phyloP scores from a whole-genome alignment of 2,113 vertebrate species.

The Lamprologus callipterus region DNA sequence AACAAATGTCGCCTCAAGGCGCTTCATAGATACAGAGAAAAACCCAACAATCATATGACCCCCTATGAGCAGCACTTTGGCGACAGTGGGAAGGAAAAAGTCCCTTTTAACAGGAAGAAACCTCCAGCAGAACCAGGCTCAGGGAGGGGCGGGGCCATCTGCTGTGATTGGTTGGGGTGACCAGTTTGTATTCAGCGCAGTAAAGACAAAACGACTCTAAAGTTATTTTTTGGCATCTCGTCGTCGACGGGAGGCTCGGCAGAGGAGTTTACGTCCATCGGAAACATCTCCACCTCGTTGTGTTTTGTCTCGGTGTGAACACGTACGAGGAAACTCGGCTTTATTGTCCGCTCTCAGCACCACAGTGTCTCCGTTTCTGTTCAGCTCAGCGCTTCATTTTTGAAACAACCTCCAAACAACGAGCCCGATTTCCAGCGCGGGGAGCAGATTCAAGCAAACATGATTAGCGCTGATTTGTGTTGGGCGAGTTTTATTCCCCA shows the following conservation, averaged over 20 bases:
- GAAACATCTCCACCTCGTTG: background rate
- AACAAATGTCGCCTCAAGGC: no score
- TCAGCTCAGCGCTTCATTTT: background rate
- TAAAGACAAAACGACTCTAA: background rate
- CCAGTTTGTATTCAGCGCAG: background rate
- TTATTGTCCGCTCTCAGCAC: background rate
- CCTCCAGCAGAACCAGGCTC: no score
- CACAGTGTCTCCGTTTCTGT: background rate
- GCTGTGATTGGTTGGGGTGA: accelerated
- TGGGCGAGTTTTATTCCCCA: background rate
- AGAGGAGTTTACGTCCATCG: background rate
- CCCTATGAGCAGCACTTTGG: no score
- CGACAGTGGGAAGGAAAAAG: no score
- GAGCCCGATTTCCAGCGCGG: background rate
- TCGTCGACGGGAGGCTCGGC: accelerated
- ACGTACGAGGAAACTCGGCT: background rate
- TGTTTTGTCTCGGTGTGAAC: background rate
- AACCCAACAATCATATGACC: no score
- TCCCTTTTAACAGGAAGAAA: no score
- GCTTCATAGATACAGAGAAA: no score
- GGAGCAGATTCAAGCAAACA: background rate
- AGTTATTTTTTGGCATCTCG: accelerated
- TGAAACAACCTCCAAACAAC: background rate
- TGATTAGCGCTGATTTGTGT: background rate
- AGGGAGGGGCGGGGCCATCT: no score